These are phyloP conservation scores for Cataglyphis hispanica DNA, from an alignment of 1,140 invertebrate genomes.

Conservation along the genomic window DNA sequence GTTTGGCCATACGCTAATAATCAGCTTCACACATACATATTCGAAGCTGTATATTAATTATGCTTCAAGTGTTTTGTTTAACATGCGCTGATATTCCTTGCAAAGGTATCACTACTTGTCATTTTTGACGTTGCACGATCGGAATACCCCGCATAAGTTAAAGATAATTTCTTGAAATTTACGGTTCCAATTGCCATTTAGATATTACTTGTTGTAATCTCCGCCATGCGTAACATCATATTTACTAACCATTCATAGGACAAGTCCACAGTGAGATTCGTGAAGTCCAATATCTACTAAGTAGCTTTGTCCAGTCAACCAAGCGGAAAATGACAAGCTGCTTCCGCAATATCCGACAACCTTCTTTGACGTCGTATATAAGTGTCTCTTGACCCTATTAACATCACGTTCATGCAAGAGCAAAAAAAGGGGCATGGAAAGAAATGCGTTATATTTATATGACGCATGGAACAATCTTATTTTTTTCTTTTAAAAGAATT, in stretches of 20 bases:
- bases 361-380: constrained; percentile 1
- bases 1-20: neutral
- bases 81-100: neutral
- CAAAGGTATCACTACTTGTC: neutral
- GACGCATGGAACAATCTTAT: neutral
- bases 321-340: constrained; percentile 52
- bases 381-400: constrained; percentile 13
- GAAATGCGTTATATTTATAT: neutral
- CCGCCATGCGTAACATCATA: constrained; percentile 29
- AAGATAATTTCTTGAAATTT: neutral
- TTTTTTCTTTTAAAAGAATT: neutral
- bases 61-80: neutral
- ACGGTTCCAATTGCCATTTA: neutral
- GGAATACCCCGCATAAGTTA: neutral
- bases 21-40: neutral
- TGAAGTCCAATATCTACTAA: constrained; percentile 30
- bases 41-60: neutral
- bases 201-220: neutral
- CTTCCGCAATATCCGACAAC: constrained; percentile 54
- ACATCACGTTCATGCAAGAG: constrained; percentile 22
- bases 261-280: constrained; percentile 43
- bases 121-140: neutral
- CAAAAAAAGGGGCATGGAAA: constrained; percentile 42
- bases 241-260: constrained; percentile 27
- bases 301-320: constrained; percentile 26